Evolutionary conservation across 2,888 invertebrate species (phyloP).

Genomic region (Calliopum simillimum): DNA sequence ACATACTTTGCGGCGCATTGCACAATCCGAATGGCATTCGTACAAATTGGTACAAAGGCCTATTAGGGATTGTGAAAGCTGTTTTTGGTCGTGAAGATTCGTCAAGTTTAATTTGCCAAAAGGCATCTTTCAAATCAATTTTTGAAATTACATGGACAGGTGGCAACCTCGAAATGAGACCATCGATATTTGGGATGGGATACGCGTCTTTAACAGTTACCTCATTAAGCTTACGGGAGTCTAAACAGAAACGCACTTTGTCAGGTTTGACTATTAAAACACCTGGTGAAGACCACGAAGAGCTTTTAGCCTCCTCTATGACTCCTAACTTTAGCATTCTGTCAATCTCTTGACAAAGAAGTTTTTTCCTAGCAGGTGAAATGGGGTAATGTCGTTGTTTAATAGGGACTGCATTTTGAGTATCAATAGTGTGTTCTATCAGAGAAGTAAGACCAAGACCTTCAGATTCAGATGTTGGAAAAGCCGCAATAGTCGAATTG

Average conservation of each 20-base stretch:
- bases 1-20: slow-evolving; percentile 5
- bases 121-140: too few species aligned
- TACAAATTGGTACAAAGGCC: background rate
- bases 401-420: slow-evolving; percentile 7
- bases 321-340: slow-evolving; percentile 39
- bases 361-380: slow-evolving; percentile 10
- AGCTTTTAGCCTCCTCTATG: slow-evolving; percentile 51
- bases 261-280: slow-evolving; percentile 51
- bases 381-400: slow-evolving; percentile 20
- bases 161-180: too few species aligned
- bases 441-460: too few species aligned
- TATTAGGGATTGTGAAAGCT: background rate
- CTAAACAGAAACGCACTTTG: too few species aligned
- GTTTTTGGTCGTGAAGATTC: slow-evolving; percentile 34
- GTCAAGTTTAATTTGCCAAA: too few species aligned
- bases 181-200: too few species aligned
- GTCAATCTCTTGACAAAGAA: background rate
- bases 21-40: slow-evolving; percentile 8
- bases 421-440: background rate
- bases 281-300: slow-evolving; percentile 54
- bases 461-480: background rate
- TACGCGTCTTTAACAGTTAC: too few species aligned
- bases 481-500: slow-evolving; percentile 1
- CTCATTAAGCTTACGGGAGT: too few species aligned
- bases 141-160: slow-evolving; percentile 50